A percentile compares a stretch with the other conserved stretches of the same genome.
Conservation (phyloP, 2,888 invertebrate genomes). For the Drosophila kuntzei region DNA sequence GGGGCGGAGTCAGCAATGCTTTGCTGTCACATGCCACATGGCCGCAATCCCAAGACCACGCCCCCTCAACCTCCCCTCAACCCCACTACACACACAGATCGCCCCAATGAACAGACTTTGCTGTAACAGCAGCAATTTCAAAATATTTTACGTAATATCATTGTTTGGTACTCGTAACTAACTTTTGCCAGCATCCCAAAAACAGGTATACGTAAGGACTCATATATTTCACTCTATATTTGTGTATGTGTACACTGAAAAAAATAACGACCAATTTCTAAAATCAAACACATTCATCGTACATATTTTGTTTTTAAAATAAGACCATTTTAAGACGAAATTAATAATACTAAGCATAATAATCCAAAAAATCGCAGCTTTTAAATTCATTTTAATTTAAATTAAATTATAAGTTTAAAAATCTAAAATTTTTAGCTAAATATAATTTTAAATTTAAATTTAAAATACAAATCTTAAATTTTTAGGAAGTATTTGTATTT, state of each 20-base stretch:
- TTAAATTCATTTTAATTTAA: too few relatives aligned
- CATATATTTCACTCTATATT: conserved; percentile 3
- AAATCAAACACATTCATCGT: too few relatives aligned
- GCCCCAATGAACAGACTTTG: conserved; percentile 4
- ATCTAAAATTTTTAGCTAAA: too few relatives aligned
- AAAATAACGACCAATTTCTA: too few relatives aligned
- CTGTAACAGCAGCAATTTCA: conserved; percentile 64
- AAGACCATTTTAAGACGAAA: too few relatives aligned
- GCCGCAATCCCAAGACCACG: conserved; percentile 71
- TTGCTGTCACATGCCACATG: conserved; percentile 81
- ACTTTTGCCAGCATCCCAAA: conserved; percentile 61
- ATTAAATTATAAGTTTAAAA: too few relatives aligned
- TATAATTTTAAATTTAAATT: too few relatives aligned
- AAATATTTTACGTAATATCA: conserved; percentile 82
- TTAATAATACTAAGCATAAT: too few relatives aligned
- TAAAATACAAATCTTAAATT: too few relatives aligned
- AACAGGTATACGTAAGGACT: conserved; percentile 56
- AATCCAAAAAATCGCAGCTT: too few relatives aligned
- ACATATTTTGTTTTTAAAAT: too few relatives aligned
- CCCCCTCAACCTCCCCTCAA: conserved; percentile 53
- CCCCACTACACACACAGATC: conserved; percentile 33
- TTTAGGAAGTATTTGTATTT: too few relatives aligned
- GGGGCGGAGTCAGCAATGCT: conserved; percentile 74
- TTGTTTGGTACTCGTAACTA: conserved; percentile 81
- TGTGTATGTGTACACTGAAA: neutral